Conservation (phyloP, 2,888 invertebrate species). For the Parnassius orleans region DNA sequence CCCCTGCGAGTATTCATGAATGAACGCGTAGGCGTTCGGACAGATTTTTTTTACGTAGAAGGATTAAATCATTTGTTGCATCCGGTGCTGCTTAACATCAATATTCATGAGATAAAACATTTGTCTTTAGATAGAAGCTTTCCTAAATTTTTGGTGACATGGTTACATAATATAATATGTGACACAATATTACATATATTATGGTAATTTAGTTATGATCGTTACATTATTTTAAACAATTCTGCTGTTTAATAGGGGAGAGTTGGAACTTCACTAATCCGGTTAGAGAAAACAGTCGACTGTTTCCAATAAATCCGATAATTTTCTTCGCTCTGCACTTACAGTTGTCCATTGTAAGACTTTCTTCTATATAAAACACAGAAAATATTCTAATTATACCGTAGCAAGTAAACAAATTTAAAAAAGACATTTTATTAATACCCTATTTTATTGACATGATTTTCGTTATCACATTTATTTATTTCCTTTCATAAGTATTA, state of each 20-base stretch:
- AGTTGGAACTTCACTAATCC: too few species aligned
- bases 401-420: too few species aligned
- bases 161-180: too few species aligned
- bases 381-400: neutral
- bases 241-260: too few species aligned
- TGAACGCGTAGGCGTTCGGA: constrained; percentile 16
- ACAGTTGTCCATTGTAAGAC: neutral
- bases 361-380: neutral
- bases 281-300: too few species aligned
- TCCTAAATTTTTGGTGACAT: neutral
- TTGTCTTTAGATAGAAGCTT: neutral
- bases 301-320: neutral
- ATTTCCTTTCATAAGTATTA: too few species aligned
- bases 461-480: too few species aligned
- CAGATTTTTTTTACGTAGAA: constrained; percentile 11
- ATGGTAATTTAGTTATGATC: too few species aligned
- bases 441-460: too few species aligned
- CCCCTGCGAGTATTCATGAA: constrained; percentile 31
- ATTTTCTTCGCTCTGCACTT: neutral
- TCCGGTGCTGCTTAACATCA: constrained; percentile 14
- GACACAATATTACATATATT: too few species aligned
- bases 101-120: neutral
- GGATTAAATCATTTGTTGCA: constrained; percentile 10
- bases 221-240: too few species aligned
- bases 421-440: too few species aligned